Evolutionary conservation across 2,113 vertebrate genomes (phyloP), one percentile per base, ranked within the genome.

Genomic region (Phalacrocorax carbo): DNA sequence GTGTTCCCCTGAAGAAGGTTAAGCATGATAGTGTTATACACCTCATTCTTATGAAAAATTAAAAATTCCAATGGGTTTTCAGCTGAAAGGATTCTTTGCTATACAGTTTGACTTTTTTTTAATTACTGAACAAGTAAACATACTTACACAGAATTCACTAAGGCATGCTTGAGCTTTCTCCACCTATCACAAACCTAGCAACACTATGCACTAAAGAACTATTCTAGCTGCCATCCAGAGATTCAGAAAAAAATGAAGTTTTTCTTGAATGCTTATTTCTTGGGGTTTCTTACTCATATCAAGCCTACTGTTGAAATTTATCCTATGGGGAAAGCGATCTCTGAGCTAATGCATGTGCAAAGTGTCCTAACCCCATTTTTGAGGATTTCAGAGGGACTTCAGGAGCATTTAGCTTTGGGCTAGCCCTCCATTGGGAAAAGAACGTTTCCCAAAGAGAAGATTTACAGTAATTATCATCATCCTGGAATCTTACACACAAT

Each of bases 401-500:
- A 52, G 60, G 32, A 90, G 22, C 46, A 61, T 82, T 94, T 90
- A 86, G 34, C 34, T 82, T 87, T 93, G 66, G 69, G 51, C 64
- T 87, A 62, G 75, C 22, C n/a, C 22, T 90, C 72, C 32, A 13
- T 0, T 78, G 82, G 77, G 49, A 94, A 69, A 14, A 87, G 17
- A 87, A 93, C 23, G 40, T 71, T 79, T 26, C 36, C 62, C 68
- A 84, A 82, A 87, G 26, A 77, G 40, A 76, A 76, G 52, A 11
- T 94, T 88, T 89, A 66, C 29, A 75, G 29, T 75, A 94, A 97
- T 88, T 94, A 91, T 64, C 5, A 0, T 88, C 42, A 93, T 62
- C 58, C 19, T 92, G 51, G 71, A 93, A 84, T 91, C 94, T 92
- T 85, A 87, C 40, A 90, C 94, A 94, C 89, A 97, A 83, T 89